Conservation (phyloP, 2,888 invertebrate genomes). For the Spialia ferax region DNA sequence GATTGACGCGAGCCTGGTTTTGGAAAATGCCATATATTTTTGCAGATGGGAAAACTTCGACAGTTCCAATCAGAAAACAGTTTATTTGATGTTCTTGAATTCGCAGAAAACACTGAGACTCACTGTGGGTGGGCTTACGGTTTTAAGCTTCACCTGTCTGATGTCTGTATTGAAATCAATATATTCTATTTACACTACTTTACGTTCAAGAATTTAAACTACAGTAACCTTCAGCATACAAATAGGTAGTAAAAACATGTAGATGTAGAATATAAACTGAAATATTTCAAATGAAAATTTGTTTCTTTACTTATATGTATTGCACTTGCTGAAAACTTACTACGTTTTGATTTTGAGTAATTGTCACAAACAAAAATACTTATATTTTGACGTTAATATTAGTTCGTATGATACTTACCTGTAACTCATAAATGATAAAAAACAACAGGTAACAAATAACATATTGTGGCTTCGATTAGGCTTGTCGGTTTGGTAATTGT, state of each 20-base stretch:
- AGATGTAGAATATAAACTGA: neutral
- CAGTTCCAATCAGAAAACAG: slow-evolving; percentile 59
- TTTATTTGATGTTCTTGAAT: slow-evolving; percentile 60
- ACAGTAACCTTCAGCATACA: neutral
- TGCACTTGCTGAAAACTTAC: too few species aligned
- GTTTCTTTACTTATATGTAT: neutral
- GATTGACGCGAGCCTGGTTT: slow-evolving; percentile 58
- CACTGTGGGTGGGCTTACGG: slow-evolving; percentile 64
- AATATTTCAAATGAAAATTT: neutral
- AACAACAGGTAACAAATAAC: too few species aligned
- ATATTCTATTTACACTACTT: slow-evolving; percentile 66
- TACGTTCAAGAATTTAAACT: slow-evolving; percentile 42
- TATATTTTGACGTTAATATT: too few species aligned
- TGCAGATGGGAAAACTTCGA: slow-evolving; percentile 72
- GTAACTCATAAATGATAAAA: too few species aligned
- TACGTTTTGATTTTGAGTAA: too few species aligned
- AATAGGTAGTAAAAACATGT: neutral
- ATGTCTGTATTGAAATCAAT: slow-evolving; percentile 62
- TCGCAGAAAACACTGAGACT: slow-evolving; percentile 63
- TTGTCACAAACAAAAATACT: too few species aligned
- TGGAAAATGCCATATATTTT: slow-evolving; percentile 61
- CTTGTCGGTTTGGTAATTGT: too few species aligned
- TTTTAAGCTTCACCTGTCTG: slow-evolving; percentile 58
- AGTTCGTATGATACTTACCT: too few species aligned
- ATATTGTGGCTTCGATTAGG: too few species aligned